Conservation (phyloP, 2,888 invertebrate species). For the Malachius bipustulatus region DNA sequence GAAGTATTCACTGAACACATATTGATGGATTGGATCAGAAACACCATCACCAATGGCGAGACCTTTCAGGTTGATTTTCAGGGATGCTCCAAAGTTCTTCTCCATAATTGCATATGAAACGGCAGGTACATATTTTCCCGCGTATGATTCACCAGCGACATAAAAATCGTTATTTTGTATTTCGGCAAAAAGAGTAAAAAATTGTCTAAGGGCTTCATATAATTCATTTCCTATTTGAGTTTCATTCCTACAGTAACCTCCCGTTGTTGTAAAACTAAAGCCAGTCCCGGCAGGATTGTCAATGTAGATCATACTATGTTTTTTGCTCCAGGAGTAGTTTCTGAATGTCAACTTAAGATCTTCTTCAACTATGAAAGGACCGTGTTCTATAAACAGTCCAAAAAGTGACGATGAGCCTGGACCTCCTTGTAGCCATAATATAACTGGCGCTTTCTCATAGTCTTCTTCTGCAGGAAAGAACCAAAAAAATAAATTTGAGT, state of each 20-base stretch:
- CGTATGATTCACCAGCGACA: slow-evolving; percentile 84
- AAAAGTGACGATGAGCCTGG: slow-evolving; percentile 71
- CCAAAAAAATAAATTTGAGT: slow-evolving; percentile 87
- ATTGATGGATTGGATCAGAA: slow-evolving; percentile 60
- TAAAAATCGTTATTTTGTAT: slow-evolving; percentile 65
- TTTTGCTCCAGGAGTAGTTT: slow-evolving; percentile 67
- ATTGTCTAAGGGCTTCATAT: slow-evolving; percentile 64
- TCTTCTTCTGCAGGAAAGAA: slow-evolving; percentile 59
- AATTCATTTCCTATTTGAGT: slow-evolving; percentile 69
- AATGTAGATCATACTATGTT: slow-evolving; percentile 73
- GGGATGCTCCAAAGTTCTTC: slow-evolving; percentile 35
- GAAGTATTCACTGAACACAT: slow-evolving; percentile 60
- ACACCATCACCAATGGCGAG: slow-evolving; percentile 64
- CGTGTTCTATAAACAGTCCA: slow-evolving; percentile 75
- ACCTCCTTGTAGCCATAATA: slow-evolving; percentile 79
- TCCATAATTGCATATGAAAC: slow-evolving; percentile 55
- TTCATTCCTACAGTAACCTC: slow-evolving; percentile 70
- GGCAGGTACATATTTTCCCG: slow-evolving; percentile 62
- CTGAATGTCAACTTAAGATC: slow-evolving; percentile 40
- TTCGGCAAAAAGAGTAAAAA: slow-evolving; percentile 73
- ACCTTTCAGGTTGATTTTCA: slow-evolving; percentile 48
- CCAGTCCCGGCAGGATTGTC: slow-evolving; percentile 92
- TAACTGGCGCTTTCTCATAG: slow-evolving; percentile 50
- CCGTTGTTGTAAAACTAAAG: slow-evolving; percentile 75
- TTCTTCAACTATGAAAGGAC: slow-evolving; percentile 44